These are phyloP conservation scores for Parambassis ranga DNA, from an alignment of 2,797 vertebrate genomes.

Conservation along the genomic window DNA sequence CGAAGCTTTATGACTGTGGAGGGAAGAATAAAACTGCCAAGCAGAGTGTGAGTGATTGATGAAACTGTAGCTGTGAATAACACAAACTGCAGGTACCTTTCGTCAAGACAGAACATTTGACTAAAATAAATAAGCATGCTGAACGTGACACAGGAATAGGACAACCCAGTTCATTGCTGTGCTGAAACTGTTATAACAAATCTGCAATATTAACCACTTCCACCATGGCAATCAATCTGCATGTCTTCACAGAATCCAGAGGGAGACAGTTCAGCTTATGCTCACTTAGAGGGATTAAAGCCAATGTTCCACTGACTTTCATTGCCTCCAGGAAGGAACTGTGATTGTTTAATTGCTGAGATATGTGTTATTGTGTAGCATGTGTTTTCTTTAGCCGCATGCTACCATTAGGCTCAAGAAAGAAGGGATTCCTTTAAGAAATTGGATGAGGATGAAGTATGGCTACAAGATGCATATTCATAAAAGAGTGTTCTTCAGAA, in stretches of 20 bases:
- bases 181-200: constrained; percentile 8
- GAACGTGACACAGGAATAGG: neutral
- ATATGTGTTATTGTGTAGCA: neutral
- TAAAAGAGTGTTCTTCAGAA: constrained; percentile 21
- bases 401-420: constrained; percentile 18
- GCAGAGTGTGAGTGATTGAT: neutral
- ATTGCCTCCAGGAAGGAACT: constrained; percentile 7
- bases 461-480: constrained; percentile 28
- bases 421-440: constrained; percentile 13
- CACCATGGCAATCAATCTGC: constrained; percentile 23
- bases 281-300: constrained; percentile 25
- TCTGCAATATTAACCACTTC: constrained; percentile 1
- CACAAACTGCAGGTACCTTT: neutral
- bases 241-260: constrained; percentile 8
- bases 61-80: neutral
- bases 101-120: neutral
- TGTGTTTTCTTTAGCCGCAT: constrained; percentile 15
- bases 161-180: neutral
- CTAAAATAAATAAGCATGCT: neutral
- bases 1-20: neutral
- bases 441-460: constrained; percentile 34
- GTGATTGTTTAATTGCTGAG: constrained; percentile 7
- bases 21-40: constrained; percentile 9
- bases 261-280: constrained; percentile 1
- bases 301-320: constrained; percentile 1